Conservation (phyloP, 2,113 vertebrate genomes). For the Danio rerio region DNA sequence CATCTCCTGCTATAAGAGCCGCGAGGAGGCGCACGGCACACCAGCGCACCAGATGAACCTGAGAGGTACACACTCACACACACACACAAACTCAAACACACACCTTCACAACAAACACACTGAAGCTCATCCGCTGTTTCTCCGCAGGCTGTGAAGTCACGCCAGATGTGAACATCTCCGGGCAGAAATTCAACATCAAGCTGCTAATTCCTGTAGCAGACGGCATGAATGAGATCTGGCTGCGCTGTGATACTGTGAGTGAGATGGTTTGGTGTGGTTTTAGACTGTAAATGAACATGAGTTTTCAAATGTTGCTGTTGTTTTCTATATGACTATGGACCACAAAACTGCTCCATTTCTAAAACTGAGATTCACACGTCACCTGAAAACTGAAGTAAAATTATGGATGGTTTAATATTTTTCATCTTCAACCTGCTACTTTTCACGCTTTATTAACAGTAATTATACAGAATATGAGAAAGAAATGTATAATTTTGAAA, state of each 20-base stretch:
- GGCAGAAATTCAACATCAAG: slow-evolving; percentile 99
- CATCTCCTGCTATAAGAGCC: slow-evolving; percentile 98
- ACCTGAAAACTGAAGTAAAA: too few relatives aligned
- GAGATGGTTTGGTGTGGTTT: neutral
- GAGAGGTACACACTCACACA: slow-evolving; percentile 74
- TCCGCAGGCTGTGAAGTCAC: slow-evolving; percentile 95
- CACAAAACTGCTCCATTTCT: too few relatives aligned
- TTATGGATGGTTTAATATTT: too few relatives aligned
- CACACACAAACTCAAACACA: too few relatives aligned
- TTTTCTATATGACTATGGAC: too few relatives aligned
- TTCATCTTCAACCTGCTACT: too few relatives aligned
- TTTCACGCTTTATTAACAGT: too few relatives aligned
- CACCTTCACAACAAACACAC: neutral
- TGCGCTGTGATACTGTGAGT: slow-evolving; percentile 94
- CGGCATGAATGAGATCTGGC: slow-evolving; percentile 99
- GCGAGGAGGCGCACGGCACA: slow-evolving; percentile 92
- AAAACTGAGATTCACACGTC: too few relatives aligned
- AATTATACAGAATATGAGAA: too few relatives aligned
- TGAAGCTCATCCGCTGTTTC: slow-evolving; percentile 18
- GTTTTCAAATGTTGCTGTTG: too few relatives aligned
- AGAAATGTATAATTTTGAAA: too few relatives aligned
- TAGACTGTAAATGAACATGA: too few relatives aligned
- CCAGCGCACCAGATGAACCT: slow-evolving; percentile 97
- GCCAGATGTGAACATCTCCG: slow-evolving; percentile 98
- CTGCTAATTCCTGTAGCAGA: slow-evolving; percentile 96